Percentiles rank a stretch among this genome's conserved stretches.
These are phyloP conservation scores for Gallinago jamesoni DNA, from an alignment of 2,113 vertebrate genomes.

Conservation along the genomic window DNA sequence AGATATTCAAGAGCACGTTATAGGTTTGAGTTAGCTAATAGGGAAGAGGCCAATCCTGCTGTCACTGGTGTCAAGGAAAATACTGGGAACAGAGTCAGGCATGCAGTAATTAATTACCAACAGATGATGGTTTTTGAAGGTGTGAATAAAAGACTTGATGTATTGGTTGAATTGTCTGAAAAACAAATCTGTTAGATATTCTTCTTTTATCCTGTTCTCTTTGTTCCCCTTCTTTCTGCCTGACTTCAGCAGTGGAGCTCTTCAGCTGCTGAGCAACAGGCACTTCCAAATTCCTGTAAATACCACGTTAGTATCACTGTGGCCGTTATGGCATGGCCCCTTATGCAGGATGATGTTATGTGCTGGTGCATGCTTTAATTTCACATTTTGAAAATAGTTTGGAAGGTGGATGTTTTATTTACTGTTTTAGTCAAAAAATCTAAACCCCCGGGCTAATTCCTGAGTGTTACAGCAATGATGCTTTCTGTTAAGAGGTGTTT, in stretches of 20 bases:
- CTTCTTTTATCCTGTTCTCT: not conserved
- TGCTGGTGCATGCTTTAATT: not conserved
- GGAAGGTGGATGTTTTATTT: not conserved
- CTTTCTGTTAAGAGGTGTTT: not conserved
- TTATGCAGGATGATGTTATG: not conserved
- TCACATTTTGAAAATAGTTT: not conserved
- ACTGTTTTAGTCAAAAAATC: not conserved
- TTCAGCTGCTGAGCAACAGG: not conserved
- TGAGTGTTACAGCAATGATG: not conserved
- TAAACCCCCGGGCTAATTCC: not conserved
- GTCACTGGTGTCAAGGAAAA: not conserved
- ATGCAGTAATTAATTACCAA: not conserved
- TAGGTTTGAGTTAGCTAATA: not conserved
- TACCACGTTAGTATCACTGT: not conserved
- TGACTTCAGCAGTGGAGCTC: not conserved
- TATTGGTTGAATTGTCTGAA: not conserved
- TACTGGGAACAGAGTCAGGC: not conserved
- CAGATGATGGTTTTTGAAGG: constrained; percentile 3
- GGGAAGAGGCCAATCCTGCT: not conserved
- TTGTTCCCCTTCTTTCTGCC: not conserved
- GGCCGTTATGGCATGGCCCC: not conserved
- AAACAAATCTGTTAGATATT: not conserved
- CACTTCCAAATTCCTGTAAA: not conserved
- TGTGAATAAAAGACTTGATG: not conserved
- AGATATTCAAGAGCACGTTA: not conserved